Percentiles rank a stretch among this genome's conserved stretches.
These are phyloP conservation scores for Elaphurus davidianus DNA, from an alignment of 2,113 vertebrate genomes.

Conservation along the genomic window DNA sequence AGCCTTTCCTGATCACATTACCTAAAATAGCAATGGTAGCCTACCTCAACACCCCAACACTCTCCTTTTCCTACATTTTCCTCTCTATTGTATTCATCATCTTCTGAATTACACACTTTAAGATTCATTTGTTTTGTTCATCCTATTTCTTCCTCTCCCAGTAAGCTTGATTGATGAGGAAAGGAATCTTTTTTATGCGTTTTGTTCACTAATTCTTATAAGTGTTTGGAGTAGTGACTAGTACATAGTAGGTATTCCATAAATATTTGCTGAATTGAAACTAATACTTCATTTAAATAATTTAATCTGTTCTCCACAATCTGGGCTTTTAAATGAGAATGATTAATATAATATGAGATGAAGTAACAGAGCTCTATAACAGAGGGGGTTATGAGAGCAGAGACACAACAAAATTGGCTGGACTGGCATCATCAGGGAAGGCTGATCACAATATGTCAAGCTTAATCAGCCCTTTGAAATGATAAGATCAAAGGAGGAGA, in stretches of 20 bases:
- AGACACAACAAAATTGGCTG: not conserved
- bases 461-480: not conserved
- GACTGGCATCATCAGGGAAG: not conserved
- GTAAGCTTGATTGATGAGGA: not conserved
- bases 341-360: not conserved
- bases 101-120: not conserved
- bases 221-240: not conserved
- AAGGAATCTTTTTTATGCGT: not conserved
- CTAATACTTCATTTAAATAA: not conserved
- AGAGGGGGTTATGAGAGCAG: not conserved
- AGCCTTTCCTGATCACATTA: not conserved
- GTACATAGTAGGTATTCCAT: not conserved
- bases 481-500: not conserved
- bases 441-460: not conserved
- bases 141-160: not conserved
- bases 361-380: not conserved
- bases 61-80: not conserved
- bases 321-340: not conserved
- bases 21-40: not conserved
- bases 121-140: not conserved
- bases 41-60: not conserved
- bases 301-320: constrained; percentile 1
- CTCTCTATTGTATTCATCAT: not conserved
- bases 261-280: not conserved
- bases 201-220: constrained; percentile 19